Evolutionary conservation across 2,888 invertebrate species (phyloP).

Genomic region (Trachelus troglodyta): DNA sequence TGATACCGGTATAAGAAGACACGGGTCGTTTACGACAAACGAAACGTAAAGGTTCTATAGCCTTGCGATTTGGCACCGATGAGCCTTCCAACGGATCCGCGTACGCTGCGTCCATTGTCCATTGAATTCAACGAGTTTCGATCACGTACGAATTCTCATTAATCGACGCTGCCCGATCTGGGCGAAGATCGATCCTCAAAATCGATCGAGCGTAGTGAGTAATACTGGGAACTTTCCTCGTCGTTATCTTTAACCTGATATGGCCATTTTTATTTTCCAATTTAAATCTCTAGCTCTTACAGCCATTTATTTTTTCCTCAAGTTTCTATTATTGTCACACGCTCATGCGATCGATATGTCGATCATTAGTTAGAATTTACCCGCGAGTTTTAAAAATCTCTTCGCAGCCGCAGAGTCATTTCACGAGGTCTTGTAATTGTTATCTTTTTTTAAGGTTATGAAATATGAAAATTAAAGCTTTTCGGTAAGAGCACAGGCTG

Average conservation of each 20-base stretch:
- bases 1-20: background rate
- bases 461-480: background rate
- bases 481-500: background rate
- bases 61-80: background rate
- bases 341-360: background rate
- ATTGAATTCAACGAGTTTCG: background rate
- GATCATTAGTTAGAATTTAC: background rate
- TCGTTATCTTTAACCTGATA: background rate
- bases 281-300: background rate
- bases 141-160: background rate
- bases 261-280: background rate
- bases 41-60: background rate
- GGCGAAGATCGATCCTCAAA: background rate
- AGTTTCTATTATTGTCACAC: background rate
- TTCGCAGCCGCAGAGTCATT: background rate
- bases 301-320: background rate
- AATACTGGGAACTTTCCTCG: background rate
- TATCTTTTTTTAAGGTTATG: background rate
- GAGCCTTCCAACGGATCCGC: background rate
- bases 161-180: background rate
- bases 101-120: background rate
- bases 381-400: background rate
- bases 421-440: background rate
- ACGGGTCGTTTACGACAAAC: background rate
- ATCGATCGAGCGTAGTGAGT: background rate